Evolutionary conservation across 2,113 vertebrate genomes (phyloP).

Genomic region (Ceyx cyanopectus): DNA sequence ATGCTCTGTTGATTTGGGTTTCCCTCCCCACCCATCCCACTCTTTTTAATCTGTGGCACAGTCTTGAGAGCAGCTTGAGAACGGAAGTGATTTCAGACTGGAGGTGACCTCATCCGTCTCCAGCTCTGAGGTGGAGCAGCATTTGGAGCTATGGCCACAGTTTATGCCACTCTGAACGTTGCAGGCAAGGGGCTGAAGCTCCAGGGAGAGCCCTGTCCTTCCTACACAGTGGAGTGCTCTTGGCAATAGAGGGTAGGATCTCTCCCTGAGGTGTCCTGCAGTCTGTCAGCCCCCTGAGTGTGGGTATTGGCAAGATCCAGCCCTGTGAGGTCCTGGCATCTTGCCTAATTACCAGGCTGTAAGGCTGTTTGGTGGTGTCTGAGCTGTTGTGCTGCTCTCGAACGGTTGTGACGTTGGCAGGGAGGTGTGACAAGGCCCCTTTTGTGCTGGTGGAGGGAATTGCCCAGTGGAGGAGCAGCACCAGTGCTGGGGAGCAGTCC

Average conservation of each 20-base stretch:
- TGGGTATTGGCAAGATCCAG: neutral
- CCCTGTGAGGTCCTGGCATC: neutral
- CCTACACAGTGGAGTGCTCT: neutral
- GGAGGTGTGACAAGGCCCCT: neutral
- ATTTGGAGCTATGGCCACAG: neutral
- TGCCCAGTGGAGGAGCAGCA: neutral
- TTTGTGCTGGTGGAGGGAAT: neutral
- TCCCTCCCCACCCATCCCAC: constrained; percentile 30
- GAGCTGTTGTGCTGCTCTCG: neutral
- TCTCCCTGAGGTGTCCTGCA: accelerated
- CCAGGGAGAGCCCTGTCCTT: neutral
- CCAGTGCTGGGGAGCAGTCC: neutral
- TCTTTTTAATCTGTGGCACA: constrained; percentile 4
- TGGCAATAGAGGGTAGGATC: neutral
- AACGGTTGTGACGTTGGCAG: neutral
- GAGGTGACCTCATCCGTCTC: constrained; percentile 55
- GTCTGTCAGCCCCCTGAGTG: neutral
- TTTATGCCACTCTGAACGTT: neutral
- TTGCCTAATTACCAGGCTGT: accelerated
- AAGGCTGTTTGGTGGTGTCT: neutral
- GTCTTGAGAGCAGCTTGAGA: constrained; percentile 20
- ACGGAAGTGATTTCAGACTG: constrained; percentile 62
- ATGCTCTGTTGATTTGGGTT: constrained; percentile 14
- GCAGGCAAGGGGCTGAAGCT: neutral
- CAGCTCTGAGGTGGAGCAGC: constrained; percentile 32